Conservation (phyloP, 1,140 invertebrate genomes). For the Harpegnathos saltator region DNA sequence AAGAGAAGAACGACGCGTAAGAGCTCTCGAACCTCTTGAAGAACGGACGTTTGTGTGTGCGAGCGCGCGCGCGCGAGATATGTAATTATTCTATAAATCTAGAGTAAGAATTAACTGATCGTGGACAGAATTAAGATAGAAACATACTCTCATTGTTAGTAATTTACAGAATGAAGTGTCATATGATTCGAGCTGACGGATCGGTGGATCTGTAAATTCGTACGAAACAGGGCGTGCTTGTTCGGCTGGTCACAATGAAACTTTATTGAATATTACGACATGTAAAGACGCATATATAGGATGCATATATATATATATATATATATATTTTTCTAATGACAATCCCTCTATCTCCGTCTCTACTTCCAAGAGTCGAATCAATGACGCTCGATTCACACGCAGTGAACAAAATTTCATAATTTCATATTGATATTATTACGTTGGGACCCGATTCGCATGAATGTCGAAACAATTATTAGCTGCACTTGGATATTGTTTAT, state of each 20-base stretch:
- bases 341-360: conserved; percentile 50
- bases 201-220: conserved; percentile 37
- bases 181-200: conserved; percentile 74
- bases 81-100: conserved; percentile 65
- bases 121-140: conserved; percentile 74
- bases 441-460: too few relatives aligned
- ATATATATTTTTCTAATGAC: conserved; percentile 42
- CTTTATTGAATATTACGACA: conserved; percentile 49
- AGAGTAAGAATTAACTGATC: conserved; percentile 71
- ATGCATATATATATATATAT: conserved; percentile 34
- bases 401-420: too few relatives aligned
- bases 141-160: conserved; percentile 79
- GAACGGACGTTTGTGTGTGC: conserved; percentile 31
- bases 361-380: conserved; percentile 49
- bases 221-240: background rate
- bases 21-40: conserved; percentile 28
- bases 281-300: conserved; percentile 33
- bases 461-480: too few relatives aligned
- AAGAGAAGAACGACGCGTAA: conserved; percentile 8
- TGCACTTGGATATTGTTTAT: too few relatives aligned
- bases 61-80: conserved; percentile 18
- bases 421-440: too few relatives aligned
- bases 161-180: conserved; percentile 72
- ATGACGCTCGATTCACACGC: background rate
- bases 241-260: conserved; percentile 34